A percentile compares a stretch with the other conserved stretches of the same genome.
These are phyloP conservation scores for Myrmophylax atrothorax DNA, from an alignment of 2,113 vertebrate genomes.

Conservation along the genomic window DNA sequence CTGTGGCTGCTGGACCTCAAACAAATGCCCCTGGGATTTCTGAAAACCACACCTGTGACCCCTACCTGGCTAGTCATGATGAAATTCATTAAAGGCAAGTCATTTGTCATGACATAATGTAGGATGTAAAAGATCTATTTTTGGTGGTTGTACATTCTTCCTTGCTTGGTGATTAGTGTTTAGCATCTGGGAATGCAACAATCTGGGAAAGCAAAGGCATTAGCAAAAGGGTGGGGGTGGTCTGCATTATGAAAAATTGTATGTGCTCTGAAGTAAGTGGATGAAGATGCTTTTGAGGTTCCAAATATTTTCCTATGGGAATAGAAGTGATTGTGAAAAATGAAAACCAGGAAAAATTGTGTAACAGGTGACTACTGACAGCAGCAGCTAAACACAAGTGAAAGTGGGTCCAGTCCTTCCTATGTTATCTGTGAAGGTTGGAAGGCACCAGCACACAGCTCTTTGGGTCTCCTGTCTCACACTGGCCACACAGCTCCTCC, in stretches of 20 bases:
- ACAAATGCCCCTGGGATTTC: neutral
- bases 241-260: neutral
- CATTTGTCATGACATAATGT: neutral
- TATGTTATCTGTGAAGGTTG: neutral
- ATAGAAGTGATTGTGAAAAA: neutral
- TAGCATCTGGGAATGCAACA: neutral
- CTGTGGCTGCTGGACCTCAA: neutral
- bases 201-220: neutral
- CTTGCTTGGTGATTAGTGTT: neutral
- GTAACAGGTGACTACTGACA: neutral
- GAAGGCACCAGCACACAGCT: fast-evolving
- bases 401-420: neutral
- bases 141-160: neutral
- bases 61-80: neutral
- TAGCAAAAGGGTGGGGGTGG: neutral
- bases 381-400: neutral
- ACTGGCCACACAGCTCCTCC: neutral
- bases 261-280: neutral
- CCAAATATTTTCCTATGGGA: neutral
- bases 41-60: neutral
- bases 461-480: fast-evolving
- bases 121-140: neutral
- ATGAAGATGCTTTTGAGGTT: neutral
- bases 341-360: neutral
- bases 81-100: neutral